Evolutionary conservation across 35 echinoderm and acorn worm species (phyloP), one percentile per base, ranked within the genome.

Genomic region (Apostichopus californicus): DNA sequence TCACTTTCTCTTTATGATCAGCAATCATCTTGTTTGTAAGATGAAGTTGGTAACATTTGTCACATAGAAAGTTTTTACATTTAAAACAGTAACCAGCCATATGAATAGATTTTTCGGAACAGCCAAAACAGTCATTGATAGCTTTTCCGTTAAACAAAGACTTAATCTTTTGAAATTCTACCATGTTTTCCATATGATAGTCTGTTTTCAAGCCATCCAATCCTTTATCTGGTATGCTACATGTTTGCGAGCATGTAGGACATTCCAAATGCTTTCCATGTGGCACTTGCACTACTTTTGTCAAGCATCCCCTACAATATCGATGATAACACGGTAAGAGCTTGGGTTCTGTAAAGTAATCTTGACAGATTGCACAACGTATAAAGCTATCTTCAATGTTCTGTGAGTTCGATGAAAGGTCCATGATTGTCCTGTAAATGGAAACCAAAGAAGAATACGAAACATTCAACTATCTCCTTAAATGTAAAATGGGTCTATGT

Each of bases 261-360:
- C 86, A 88, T 18, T 6, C 5, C 11, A 88, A 73, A 25, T 58
- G 24, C 10, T 5, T 52, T 22, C 24, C 4, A 68, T 71, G 57
- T 11, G 25, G 56, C 17, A 72, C 52, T 6, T 21, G 15, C 17
- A 25, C 25, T n/a, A 88, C 2, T 2, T 22, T 52, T 22, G 21
- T 15, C 61, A 88, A 71, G 20, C 86, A 88, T 5, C 34, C 24
- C 5, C 63, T 88, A 28, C 86, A 88, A 12, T 88, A 88, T 46
- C 86, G 86, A 52, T 88, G 86, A 20, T 52, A 63, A 52, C 86
- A 88, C 46, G 86, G 86, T 54, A 88, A 71, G 14, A 71, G 15
- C 15, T 73, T 73, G 5, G 70, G 70, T 73, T 73, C 70, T 73
- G 5, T 15, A 73, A 73, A 73, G 14, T 73, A 73, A 12, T 6